phyloP scores from a whole-genome alignment of 1,140 invertebrate genomes.

The Bathynomus jamesi region DNA sequence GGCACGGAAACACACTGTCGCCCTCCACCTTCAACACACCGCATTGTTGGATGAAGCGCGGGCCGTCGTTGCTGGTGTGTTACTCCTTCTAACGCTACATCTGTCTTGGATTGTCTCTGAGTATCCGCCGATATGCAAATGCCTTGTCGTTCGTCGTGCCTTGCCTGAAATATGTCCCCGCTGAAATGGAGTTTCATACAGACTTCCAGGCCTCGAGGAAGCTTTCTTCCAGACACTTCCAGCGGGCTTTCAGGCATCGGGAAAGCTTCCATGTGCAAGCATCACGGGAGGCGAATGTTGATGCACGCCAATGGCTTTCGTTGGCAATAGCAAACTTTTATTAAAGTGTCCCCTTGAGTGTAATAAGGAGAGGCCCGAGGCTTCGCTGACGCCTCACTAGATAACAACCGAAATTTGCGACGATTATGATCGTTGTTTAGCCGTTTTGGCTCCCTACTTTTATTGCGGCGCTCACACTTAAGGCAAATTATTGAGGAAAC shows the following conservation, averaged over 20 bases:
- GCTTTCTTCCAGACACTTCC: no score
- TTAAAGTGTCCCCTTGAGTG: background rate
- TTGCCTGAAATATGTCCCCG: background rate
- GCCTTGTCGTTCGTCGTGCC: background rate
- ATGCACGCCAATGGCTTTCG: background rate
- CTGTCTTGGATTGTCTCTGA: background rate
- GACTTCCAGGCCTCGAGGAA: background rate
- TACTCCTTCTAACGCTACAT: no score
- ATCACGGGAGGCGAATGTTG: background rate
- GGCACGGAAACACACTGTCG: no score
- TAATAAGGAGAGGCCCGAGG: background rate
- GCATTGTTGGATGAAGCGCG: no score
- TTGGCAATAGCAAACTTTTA: background rate
- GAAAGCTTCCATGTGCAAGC: background rate
- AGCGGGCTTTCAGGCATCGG: background rate
- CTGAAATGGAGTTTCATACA: background rate
- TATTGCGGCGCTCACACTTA: no score
- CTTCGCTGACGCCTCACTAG: background rate
- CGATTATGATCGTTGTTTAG: no score
- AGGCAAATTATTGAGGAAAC: no score
- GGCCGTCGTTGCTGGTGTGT: no score
- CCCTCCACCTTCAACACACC: no score
- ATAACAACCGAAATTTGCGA: no score
- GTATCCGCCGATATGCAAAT: background rate
- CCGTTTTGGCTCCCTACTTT: no score